Conservation (phyloP, 1,140 invertebrate species). For the Manduca sexta region DNA sequence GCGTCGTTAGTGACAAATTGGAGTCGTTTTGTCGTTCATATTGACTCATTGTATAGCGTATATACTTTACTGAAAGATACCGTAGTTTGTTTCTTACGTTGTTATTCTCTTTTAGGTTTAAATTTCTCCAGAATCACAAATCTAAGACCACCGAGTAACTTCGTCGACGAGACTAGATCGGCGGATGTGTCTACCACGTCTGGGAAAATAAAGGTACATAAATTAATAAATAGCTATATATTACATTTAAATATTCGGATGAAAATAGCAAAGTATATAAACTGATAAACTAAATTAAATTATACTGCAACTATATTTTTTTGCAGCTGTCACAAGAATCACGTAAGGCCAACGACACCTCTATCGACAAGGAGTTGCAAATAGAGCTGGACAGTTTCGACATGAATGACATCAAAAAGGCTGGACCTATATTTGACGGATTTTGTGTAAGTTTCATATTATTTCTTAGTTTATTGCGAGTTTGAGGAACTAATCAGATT, state of each 20-base stretch:
- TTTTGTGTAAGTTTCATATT: slow-evolving; percentile 78
- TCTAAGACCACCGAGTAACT: slow-evolving; percentile 42
- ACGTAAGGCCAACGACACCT: slow-evolving; percentile 31
- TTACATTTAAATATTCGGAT: no score
- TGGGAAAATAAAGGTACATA: slow-evolving; percentile 39
- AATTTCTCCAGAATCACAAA: slow-evolving; percentile 62
- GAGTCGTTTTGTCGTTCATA: no score
- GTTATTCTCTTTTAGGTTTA: slow-evolving; percentile 29
- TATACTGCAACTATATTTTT: no score
- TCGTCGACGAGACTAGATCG: slow-evolving; percentile 48
- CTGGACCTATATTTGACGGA: slow-evolving; percentile 87
- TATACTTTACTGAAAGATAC: no score
- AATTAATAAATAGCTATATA: background rate
- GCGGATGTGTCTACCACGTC: slow-evolving; percentile 42
- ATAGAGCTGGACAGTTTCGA: slow-evolving; percentile 72
- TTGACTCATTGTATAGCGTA: no score
- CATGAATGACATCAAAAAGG: slow-evolving; percentile 78
- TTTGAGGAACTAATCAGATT: no score
- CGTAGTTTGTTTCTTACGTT: background rate
- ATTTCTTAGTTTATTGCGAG: no score
- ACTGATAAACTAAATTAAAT: no score
- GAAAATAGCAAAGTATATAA: no score
- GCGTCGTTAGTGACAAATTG: no score
- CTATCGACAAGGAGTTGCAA: slow-evolving; percentile 39
- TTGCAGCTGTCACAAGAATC: slow-evolving; percentile 47